These are phyloP conservation scores for Pogonus chalceus DNA, from an alignment of 1,140 invertebrate genomes.

Conservation along the genomic window DNA sequence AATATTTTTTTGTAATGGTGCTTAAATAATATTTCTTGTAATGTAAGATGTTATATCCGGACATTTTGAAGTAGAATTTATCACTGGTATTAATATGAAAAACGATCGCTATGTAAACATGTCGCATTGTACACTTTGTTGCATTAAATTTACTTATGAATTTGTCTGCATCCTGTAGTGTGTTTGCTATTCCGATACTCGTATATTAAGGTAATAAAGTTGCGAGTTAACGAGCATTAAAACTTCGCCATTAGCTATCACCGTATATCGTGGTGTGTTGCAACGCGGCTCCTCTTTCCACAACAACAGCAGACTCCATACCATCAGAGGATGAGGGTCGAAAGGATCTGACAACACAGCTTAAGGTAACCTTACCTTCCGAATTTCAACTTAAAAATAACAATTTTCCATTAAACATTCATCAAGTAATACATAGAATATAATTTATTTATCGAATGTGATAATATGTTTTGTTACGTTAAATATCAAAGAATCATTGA, in stretches of 20 bases:
- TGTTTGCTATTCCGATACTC: conserved; percentile 11
- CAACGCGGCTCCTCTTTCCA: too few species aligned
- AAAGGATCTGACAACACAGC: too few species aligned
- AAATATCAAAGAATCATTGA: neutral
- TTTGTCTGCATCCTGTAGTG: conserved; percentile 4
- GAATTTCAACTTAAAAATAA: too few species aligned
- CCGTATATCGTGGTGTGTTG: neutral
- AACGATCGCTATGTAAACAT: conserved; percentile 5
- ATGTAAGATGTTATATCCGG: too few species aligned
- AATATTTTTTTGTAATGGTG: too few species aligned
- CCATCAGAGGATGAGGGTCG: too few species aligned
- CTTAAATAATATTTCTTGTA: too few species aligned
- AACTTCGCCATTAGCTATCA: conserved; percentile 15
- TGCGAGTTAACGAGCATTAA: conserved; percentile 17
- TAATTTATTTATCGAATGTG: neutral
- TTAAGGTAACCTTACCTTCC: too few species aligned
- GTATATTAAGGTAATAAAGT: conserved; percentile 14
- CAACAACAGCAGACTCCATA: too few species aligned
- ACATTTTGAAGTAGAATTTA: conserved; percentile 5
- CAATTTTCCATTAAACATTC: too few species aligned
- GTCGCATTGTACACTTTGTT: conserved; percentile 7
- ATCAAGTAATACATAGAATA: too few species aligned
- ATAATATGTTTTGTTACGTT: too few species aligned
- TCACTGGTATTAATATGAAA: conserved; percentile 6
- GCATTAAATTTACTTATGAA: conserved; percentile 7